Conservation (phyloP, 2,113 vertebrate genomes). For the Monarcha castaneiventris region DNA sequence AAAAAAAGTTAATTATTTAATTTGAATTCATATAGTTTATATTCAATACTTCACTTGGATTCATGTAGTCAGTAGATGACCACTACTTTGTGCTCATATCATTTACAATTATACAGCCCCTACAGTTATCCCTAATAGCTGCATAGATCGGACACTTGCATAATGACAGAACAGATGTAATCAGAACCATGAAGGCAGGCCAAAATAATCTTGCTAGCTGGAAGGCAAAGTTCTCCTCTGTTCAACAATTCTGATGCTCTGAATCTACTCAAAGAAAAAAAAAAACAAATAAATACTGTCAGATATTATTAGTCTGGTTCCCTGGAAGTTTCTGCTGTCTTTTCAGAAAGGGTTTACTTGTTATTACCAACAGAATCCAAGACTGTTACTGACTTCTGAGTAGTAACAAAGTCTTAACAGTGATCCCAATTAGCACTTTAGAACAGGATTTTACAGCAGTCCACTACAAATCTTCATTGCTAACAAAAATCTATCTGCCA, state of each 20-base stretch:
- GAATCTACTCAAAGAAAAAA: conserved; percentile 55
- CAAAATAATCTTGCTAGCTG: conserved; percentile 78
- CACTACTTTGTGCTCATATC: neutral
- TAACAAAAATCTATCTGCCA: neutral
- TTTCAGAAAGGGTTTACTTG: neutral
- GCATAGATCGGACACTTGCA: conserved; percentile 62
- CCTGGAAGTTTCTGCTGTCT: neutral
- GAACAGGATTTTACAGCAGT: neutral
- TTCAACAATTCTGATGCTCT: conserved; percentile 65
- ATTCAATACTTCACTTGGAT: neutral
- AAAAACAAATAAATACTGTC: neutral
- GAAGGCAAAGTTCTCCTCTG: conserved; percentile 68
- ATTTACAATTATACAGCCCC: neutral
- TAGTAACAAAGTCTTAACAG: neutral
- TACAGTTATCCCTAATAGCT: neutral
- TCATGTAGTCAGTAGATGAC: neutral
- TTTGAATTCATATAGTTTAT: neutral
- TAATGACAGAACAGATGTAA: conserved; percentile 65
- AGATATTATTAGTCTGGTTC: neutral
- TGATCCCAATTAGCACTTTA: neutral
- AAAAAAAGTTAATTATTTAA: neutral
- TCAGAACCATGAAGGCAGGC: conserved; percentile 67
- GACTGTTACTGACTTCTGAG: neutral
- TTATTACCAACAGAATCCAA: neutral
- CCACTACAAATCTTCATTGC: neutral